These are phyloP conservation scores for Hemichromis elongatus DNA, from an alignment of 2,113 vertebrate species.

Conservation along the genomic window DNA sequence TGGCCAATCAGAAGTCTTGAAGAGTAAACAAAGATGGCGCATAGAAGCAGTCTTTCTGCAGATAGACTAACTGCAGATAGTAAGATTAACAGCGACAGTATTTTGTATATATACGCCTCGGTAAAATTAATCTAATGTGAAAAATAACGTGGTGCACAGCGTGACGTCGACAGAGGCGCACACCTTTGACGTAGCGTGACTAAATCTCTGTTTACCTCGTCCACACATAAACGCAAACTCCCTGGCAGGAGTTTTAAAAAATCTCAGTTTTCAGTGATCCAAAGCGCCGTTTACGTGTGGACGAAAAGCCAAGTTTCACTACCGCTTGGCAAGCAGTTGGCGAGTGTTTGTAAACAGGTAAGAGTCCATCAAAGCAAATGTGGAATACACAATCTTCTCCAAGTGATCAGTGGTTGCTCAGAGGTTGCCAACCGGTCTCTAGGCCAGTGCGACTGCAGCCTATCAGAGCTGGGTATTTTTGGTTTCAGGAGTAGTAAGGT, in stretches of 20 bases:
- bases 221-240: neutral
- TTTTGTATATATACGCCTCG: neutral
- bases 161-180: neutral
- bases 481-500: neutral
- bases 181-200: neutral
- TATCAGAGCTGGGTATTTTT: neutral
- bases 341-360: neutral
- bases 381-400: neutral
- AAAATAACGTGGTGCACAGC: too few species aligned
- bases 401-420: neutral
- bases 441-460: neutral
- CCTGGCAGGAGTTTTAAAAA: neutral
- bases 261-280: neutral
- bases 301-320: neutral
- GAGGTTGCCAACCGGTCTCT: neutral
- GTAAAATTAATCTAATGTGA: neutral
- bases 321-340: neutral
- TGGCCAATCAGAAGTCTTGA: neutral
- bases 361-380: neutral
- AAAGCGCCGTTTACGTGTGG: accelerated
- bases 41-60: neutral
- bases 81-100: neutral
- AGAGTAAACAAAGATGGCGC: neutral
- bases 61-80: neutral
- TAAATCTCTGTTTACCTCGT: neutral